Conservation (phyloP, 2,113 vertebrate species). For the Platanista minor region DNA sequence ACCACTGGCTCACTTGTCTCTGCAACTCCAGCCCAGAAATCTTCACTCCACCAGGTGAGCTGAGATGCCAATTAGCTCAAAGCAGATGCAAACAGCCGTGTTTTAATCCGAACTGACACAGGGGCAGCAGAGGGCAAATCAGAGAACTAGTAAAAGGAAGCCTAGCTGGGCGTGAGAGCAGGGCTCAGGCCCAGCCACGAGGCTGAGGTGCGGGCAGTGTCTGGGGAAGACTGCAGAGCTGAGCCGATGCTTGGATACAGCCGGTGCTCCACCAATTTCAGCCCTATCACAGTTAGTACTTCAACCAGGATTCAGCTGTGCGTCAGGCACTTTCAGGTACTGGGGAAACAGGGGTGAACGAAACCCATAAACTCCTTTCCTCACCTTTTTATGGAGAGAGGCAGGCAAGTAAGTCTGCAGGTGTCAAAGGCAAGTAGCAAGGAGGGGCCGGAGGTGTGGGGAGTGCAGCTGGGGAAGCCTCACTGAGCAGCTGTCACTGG, state of each 20-base stretch:
- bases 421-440: background rate
- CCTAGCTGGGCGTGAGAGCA: rapidly evolving
- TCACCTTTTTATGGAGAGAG: background rate
- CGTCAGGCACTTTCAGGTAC: background rate
- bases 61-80: background rate
- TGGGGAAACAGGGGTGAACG: background rate
- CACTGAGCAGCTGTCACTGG: background rate
- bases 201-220: background rate
- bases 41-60: background rate
- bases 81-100: background rate
- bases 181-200: too few species aligned
- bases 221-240: background rate
- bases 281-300: too few species aligned
- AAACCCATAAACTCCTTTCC: background rate
- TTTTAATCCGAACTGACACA: background rate
- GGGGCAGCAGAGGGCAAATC: background rate
- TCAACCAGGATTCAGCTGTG: background rate
- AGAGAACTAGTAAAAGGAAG: background rate
- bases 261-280: background rate
- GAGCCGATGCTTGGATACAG: background rate
- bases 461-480: background rate
- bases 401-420: background rate
- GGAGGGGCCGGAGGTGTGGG: background rate
- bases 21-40: background rate
- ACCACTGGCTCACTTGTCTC: background rate